These are phyloP conservation scores for Dolichopus griseipennis DNA, from an alignment of 2,888 invertebrate genomes.

Conservation along the genomic window DNA sequence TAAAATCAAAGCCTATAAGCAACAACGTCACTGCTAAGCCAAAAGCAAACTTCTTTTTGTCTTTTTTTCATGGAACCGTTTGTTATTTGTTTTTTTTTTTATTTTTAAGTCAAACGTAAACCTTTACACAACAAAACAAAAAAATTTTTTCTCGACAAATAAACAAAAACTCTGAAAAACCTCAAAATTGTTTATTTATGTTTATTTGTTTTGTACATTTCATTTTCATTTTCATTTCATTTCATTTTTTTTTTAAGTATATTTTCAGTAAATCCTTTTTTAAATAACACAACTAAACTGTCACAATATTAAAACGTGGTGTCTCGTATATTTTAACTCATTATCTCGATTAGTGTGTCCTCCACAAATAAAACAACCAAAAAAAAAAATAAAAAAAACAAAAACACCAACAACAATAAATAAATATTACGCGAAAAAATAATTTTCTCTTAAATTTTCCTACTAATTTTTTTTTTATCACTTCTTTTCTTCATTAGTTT, in stretches of 20 bases:
- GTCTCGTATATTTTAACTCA: slow-evolving; percentile 2
- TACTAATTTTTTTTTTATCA: background rate
- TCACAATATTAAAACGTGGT: background rate
- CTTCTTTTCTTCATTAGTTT: background rate
- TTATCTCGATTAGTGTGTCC: background rate
- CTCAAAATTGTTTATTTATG: background rate
- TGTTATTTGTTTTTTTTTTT: too few relatives aligned
- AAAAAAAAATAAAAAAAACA: too few relatives aligned
- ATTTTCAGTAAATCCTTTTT: background rate
- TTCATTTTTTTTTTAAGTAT: too few relatives aligned
- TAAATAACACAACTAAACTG: background rate
- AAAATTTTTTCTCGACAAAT: background rate
- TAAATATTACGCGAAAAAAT: background rate
- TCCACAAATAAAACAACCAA: background rate
- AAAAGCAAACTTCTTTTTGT: too few relatives aligned
- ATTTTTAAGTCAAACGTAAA: background rate
- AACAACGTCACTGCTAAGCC: too few relatives aligned
- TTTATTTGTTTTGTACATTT: background rate
- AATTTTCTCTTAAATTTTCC: background rate
- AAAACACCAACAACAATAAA: background rate
- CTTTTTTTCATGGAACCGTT: too few relatives aligned
- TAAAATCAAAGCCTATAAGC: too few relatives aligned
- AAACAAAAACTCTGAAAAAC: background rate
- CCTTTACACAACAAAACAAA: background rate
- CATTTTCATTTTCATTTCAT: background rate